Base-by-base conservation (phyloP, 2,113 vertebrate genomes). In the Brachyistius frenatus region DNA sequence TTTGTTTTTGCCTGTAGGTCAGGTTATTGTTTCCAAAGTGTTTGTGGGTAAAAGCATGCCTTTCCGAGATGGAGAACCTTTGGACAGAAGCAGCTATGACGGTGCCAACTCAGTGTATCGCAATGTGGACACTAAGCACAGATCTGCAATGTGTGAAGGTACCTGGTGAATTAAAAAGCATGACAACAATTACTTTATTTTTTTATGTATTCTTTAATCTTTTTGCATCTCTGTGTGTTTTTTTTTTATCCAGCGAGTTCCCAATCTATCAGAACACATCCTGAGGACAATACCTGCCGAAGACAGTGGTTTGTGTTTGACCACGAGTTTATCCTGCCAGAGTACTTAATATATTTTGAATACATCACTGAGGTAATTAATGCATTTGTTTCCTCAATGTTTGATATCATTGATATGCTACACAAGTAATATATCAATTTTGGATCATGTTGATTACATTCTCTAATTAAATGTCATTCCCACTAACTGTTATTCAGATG, bases 291-390 rank as follows among this genome's bases (percentile, higher is more conserved):
- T 49, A 78, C 84, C 9, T 65, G 87, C 35, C 92, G 93, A 65
- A 94, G 76, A 64, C 91, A 95, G 84, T 97, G 96, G 95, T 95
- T 96, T 88, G 85, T 97, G 68, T 97, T 96, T 82, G 94, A 97
- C 63, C 94, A 89, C 68, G 95, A 97, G 15, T 92, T 97, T 10
- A 85, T 96, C 72, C 88, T 97, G 81, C 95, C 96, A 13, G 95
- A 97, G 86, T 95, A 96, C 85, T 44, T 96, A 33, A 88, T 95
- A 61, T 94, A 95, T 80, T 95, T 97, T 93, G 94, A 96, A 76
- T 96, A 95, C 13, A 14, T 94, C 80, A 94, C 94, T 3, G 64
- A 77, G 94, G 95, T 96, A 89, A 86, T 49, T 57, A 8, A 39
- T 15, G 14, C 1, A 41, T 61, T 37, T 30, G 1, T 80, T 31